Conservation (phyloP, 1,140 invertebrate genomes). For the Hesperophylax magnus region DNA sequence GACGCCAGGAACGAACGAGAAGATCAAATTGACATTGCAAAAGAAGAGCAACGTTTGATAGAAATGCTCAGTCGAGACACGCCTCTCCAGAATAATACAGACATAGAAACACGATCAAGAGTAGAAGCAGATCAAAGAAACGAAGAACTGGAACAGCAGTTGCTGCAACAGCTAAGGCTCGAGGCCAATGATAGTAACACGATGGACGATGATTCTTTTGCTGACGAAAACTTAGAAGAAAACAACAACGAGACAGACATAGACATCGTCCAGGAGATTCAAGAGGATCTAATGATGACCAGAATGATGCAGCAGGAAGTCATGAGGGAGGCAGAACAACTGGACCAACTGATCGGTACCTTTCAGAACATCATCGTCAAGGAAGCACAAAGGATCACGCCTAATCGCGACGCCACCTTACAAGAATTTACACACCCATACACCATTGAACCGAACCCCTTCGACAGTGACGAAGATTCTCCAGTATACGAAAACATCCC, state of each 20-base stretch:
- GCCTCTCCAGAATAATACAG: background rate
- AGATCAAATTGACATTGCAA: background rate
- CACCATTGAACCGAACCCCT: background rate
- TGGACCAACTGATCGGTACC: constrained; percentile 21
- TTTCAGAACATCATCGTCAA: constrained; percentile 5
- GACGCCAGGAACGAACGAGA: background rate
- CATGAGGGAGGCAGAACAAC: background rate
- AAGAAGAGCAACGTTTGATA: constrained; percentile 4
- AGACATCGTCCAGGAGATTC: constrained; percentile 11
- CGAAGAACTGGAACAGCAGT: background rate
- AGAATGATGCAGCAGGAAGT: constrained; percentile 21
- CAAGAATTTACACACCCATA: background rate
- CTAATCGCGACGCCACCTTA: background rate
- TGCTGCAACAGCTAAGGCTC: constrained; percentile 11
- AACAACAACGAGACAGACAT: background rate
- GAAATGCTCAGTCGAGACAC: constrained; percentile 1
- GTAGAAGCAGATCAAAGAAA: constrained; percentile 4
- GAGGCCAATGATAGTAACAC: background rate
- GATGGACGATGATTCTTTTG: background rate
- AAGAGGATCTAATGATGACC: background rate
- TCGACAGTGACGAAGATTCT: background rate
- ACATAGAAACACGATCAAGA: background rate
- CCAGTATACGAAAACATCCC: constrained; percentile 6
- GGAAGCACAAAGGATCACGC: background rate
- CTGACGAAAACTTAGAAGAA: background rate